A percentile compares a stretch with the other conserved stretches of the same genome.
Conservation (phyloP, 2,888 invertebrate genomes). For the Sphaeridia pumilis region DNA sequence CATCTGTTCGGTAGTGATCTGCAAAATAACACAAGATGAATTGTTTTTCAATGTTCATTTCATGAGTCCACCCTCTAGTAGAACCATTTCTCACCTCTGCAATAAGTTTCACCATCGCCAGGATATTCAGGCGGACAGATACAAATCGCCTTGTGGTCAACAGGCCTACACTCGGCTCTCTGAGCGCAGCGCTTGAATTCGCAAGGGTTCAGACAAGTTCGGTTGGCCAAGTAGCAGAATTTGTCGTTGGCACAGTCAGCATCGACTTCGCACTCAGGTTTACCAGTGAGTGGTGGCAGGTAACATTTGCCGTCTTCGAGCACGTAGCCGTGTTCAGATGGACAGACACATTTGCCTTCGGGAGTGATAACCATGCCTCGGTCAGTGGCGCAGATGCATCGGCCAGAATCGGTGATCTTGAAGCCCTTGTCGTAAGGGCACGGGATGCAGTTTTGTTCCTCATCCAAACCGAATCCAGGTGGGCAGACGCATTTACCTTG, state of each 20-base stretch:
- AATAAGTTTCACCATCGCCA: slow-evolving; percentile 20
- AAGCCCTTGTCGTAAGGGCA: slow-evolving; percentile 51
- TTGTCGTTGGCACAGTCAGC: slow-evolving; percentile 61
- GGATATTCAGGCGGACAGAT: slow-evolving; percentile 21
- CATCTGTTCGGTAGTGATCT: slow-evolving; percentile 41
- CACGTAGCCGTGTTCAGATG: slow-evolving; percentile 54
- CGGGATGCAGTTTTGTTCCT: slow-evolving; percentile 62
- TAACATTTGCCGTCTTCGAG: slow-evolving; percentile 38
- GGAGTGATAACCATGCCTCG: slow-evolving; percentile 67
- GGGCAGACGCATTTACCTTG: slow-evolving; percentile 62
- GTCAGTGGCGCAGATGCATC: slow-evolving; percentile 68
- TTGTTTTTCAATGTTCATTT: too few species aligned
- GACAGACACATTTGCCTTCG: slow-evolving; percentile 62
- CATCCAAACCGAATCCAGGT: slow-evolving; percentile 61
- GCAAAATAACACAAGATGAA: background rate
- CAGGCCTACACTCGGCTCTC: slow-evolving; percentile 64
- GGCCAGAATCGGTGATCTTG: slow-evolving; percentile 60
- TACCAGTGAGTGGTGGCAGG: slow-evolving; percentile 9
- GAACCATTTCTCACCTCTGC: slow-evolving; percentile 19
- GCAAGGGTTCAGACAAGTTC: slow-evolving; percentile 71
- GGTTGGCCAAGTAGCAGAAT: slow-evolving; percentile 57
- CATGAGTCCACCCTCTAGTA: too few species aligned
- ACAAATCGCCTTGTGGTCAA: slow-evolving; percentile 37
- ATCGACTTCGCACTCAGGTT: slow-evolving; percentile 48
- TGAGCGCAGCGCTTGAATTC: slow-evolving; percentile 58